These are phyloP conservation scores for Electrophaes corylata DNA, from an alignment of 2,888 invertebrate species.

Conservation along the genomic window DNA sequence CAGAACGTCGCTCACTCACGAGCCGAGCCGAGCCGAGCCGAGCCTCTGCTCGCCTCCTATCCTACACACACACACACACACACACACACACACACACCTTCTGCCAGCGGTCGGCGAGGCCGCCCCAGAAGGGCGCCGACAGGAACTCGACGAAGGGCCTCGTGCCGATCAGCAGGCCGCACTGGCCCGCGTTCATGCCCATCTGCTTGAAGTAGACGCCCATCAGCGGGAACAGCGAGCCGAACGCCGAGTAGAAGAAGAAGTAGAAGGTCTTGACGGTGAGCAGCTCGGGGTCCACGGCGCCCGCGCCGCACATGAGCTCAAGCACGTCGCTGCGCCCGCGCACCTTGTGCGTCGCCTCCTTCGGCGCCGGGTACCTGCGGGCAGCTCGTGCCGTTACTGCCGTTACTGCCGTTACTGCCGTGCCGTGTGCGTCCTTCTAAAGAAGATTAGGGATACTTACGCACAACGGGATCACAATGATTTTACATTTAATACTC, in stretches of 20 bases:
- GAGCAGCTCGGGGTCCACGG: slow-evolving; percentile 95
- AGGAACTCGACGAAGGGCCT: slow-evolving; percentile 98
- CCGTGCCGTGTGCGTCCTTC: no score
- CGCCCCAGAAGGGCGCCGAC: slow-evolving; percentile 99
- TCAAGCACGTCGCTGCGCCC: slow-evolving; percentile 94
- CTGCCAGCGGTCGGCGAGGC: slow-evolving; percentile 94
- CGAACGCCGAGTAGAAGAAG: slow-evolving; percentile 99
- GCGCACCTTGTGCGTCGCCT: slow-evolving; percentile 94
- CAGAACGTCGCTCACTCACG: not conserved
- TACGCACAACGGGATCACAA: no score
- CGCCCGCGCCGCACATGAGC: slow-evolving; percentile 89
- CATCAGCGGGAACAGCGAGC: slow-evolving; percentile 98
- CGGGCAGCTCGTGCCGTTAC: not conserved
- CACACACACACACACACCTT: slow-evolving; percentile 78
- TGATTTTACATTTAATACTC: no score
- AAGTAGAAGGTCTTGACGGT: slow-evolving; percentile 99
- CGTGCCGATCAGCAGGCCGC: slow-evolving; percentile 96
- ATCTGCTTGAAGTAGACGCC: slow-evolving; percentile 99
- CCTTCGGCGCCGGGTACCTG: slow-evolving; percentile 93
- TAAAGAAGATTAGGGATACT: no score
- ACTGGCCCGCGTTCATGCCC: slow-evolving; percentile 99
- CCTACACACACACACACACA: no score
- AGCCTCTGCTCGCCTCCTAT: no score
- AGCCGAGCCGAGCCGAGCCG: no score
- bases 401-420: no score